phyloP scores from a whole-genome alignment of 2,113 vertebrate species.

The Callaeas wilsoni region DNA sequence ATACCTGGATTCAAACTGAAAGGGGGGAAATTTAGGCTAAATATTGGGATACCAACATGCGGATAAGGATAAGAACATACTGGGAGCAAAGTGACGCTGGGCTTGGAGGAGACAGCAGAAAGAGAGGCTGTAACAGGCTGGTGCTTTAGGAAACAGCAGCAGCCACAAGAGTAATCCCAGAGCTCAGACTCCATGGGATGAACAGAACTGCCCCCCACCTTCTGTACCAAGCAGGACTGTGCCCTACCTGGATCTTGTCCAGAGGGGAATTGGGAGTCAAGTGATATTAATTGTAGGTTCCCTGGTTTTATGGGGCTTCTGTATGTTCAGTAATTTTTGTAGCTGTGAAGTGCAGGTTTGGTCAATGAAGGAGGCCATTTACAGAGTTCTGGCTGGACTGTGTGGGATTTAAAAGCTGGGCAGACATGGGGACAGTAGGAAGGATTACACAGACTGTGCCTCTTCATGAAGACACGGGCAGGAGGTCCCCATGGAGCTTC shows the following conservation, averaged over 20 bases:
- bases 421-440: neutral
- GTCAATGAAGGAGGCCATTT: neutral
- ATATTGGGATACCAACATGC: neutral
- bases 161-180: neutral
- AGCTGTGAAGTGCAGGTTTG: neutral
- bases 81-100: fast-evolving
- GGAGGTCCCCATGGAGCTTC: neutral
- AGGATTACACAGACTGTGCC: neutral
- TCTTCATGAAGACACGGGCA: neutral
- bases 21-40: neutral
- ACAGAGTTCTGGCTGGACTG: neutral
- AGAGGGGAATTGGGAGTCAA: neutral
- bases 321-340: neutral
- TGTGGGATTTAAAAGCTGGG: neutral
- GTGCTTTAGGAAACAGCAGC: neutral
- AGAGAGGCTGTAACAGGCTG: neutral
- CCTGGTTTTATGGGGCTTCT: neutral
- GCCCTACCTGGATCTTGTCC: neutral
- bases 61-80: neutral
- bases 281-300: neutral
- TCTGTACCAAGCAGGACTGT: neutral
- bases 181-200: neutral
- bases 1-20: neutral
- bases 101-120: neutral
- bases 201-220: neutral